phyloP scores from a whole-genome alignment of 2,113 vertebrate species.

The Thunnus thynnus region DNA sequence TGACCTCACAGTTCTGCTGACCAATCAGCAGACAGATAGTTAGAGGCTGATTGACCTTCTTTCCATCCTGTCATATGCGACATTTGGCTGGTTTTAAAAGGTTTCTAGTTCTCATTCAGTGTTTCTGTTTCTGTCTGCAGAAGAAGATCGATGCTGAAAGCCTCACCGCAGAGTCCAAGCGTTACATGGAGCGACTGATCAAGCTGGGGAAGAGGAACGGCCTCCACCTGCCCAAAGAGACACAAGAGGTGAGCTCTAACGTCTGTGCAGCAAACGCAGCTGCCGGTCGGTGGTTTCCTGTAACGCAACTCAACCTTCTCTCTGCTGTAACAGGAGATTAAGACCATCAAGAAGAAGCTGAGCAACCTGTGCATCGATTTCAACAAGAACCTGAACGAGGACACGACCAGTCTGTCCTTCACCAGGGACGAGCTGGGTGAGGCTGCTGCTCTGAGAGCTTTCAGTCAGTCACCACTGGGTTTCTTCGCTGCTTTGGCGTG shows the following conservation, averaged over 20 bases:
- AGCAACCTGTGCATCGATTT: conserved; percentile 96
- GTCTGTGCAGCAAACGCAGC: too few species aligned
- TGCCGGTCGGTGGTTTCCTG: too few species aligned
- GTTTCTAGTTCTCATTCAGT: too few species aligned
- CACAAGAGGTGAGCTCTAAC: conserved; percentile 83
- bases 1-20: not conserved
- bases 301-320: not conserved
- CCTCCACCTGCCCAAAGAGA: conserved; percentile 91
- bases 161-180: conserved; percentile 85
- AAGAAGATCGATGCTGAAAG: conserved; percentile 82
- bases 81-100: too few species aligned
- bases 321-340: conserved; percentile 89
- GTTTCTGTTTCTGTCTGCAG: conserved; percentile 71
- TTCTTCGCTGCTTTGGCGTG: not conserved
- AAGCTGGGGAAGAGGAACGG: conserved; percentile 92
- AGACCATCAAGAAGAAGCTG: conserved; percentile 94
- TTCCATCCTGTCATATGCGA: too few species aligned
- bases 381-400: conserved; percentile 97
- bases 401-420: conserved; percentile 91
- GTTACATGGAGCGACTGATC: conserved; percentile 93
- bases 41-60: not conserved
- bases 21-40: not conserved
- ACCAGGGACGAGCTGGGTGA: conserved; percentile 91
- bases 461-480: not conserved
- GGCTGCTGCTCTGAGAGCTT: not conserved